A percentile compares a stretch with the other conserved stretches of the same genome.
Conservation (phyloP, 2,113 vertebrate genomes). For the Gopherus evgoodei region DNA sequence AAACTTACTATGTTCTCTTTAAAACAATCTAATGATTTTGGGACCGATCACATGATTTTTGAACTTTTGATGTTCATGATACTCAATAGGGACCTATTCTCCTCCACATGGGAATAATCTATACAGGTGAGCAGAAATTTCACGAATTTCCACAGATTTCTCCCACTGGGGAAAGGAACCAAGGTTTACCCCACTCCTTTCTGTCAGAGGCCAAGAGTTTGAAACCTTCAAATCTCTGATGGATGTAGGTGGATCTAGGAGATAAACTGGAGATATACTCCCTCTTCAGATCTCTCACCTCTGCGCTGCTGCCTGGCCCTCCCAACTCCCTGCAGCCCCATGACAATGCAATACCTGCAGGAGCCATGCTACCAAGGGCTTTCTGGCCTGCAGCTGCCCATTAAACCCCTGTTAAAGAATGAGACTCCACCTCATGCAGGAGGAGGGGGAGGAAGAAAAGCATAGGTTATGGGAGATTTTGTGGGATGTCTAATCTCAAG, state of each 20-base stretch:
- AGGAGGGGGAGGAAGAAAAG: background rate
- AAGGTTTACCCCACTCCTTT: fast-evolving
- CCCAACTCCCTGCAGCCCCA: background rate
- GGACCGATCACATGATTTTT: too few relatives aligned
- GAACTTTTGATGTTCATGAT: too few relatives aligned
- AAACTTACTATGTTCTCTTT: too few relatives aligned
- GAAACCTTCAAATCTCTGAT: background rate
- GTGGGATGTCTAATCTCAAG: background rate
- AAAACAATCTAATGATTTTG: too few relatives aligned
- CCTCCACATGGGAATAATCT: background rate
- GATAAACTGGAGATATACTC: fast-evolving
- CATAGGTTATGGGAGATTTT: background rate
- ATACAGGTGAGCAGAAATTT: background rate
- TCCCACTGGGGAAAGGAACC: background rate
- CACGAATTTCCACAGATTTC: background rate
- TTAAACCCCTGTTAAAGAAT: background rate
- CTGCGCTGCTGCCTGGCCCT: too few relatives aligned
- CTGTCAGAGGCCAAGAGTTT: background rate
- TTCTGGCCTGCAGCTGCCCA: background rate
- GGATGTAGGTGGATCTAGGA: background rate
- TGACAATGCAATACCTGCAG: background rate
- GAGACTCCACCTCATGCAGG: background rate
- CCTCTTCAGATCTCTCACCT: background rate
- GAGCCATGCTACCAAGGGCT: background rate
- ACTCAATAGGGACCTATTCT: background rate